These are phyloP conservation scores for Drosophila emarginata DNA, from an alignment of 2,888 invertebrate genomes.

Conservation along the genomic window DNA sequence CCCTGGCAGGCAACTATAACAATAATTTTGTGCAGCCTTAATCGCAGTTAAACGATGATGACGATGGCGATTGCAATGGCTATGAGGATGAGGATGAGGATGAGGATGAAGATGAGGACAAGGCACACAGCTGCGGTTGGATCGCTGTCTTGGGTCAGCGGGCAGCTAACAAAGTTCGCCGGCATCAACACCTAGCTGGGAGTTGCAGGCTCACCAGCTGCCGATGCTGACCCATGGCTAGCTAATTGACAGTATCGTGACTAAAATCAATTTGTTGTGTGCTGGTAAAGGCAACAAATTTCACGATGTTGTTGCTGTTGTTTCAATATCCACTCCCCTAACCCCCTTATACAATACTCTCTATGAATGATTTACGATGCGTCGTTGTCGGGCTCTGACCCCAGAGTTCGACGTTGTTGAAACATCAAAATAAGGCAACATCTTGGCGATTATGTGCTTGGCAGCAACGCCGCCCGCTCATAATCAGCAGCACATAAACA, in stretches of 20 bases:
- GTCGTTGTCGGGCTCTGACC: slow-evolving; percentile 68
- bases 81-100: not conserved
- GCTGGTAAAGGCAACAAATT: slow-evolving; percentile 72
- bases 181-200: slow-evolving; percentile 66
- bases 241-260: slow-evolving; percentile 82
- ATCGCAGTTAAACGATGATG: slow-evolving; percentile 70
- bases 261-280: slow-evolving; percentile 81
- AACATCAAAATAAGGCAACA: slow-evolving; percentile 68
- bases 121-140: slow-evolving; percentile 9
- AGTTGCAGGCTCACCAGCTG: slow-evolving; percentile 18
- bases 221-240: slow-evolving; percentile 79
- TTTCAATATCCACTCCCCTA: slow-evolving; percentile 18
- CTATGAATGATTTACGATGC: slow-evolving; percentile 81
- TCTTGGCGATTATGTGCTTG: slow-evolving; percentile 60
- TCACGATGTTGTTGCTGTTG: slow-evolving; percentile 57
- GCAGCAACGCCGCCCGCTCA: slow-evolving; percentile 72
- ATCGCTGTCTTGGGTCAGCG: slow-evolving; percentile 44
- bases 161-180: slow-evolving; percentile 62
- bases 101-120: slow-evolving; percentile 2
- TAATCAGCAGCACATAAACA: slow-evolving; percentile 77
- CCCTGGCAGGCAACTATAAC: slow-evolving; percentile 69
- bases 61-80: slow-evolving; percentile 42
- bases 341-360: slow-evolving; percentile 47
- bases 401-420: slow-evolving; percentile 75
- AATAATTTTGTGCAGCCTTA: slow-evolving; percentile 73